Evolutionary conservation across 2,797 vertebrate species (phyloP).

Genomic region (Lepidocolaptes lacrymiger): DNA sequence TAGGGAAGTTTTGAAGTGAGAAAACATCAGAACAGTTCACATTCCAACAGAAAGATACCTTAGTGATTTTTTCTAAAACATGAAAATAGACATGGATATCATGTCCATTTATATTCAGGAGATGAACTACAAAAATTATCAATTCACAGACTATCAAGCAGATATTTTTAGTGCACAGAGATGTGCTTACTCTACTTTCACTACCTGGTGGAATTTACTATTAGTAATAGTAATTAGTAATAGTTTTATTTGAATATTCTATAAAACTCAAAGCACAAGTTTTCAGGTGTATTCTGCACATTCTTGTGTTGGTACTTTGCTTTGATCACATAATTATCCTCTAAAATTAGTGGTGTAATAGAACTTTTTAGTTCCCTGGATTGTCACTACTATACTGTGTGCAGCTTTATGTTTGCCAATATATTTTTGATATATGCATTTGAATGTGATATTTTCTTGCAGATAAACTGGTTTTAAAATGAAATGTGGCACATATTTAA

Average conservation of each 20-base stretch:
- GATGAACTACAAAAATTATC: not conserved
- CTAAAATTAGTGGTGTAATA: not conserved
- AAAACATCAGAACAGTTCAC: not conserved
- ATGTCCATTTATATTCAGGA: not conserved
- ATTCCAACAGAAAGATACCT: not conserved
- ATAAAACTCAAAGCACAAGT: not conserved
- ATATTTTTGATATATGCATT: not conserved
- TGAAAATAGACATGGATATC: not conserved
- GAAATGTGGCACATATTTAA: not conserved
- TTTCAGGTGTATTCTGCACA: not conserved
- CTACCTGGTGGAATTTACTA: not conserved
- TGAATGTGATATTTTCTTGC: not conserved
- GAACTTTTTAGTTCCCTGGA: not conserved
- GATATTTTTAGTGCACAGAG: not conserved
- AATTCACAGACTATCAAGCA: not conserved
- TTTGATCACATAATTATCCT: not conserved
- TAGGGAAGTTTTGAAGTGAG: not conserved
- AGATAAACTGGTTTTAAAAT: not conserved
- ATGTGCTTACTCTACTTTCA: not conserved
- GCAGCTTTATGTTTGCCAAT: not conserved
- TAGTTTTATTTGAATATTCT: not conserved
- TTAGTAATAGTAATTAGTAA: not conserved
- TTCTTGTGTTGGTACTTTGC: not conserved
- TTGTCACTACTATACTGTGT: not conserved
- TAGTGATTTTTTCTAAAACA: not conserved